A percentile compares a stretch with the other conserved stretches of the same genome.
Evolutionary conservation across 30 jellyfish, hydroid and myxozoan genomes (phyloP).

Genomic region (Turritopsis dohrnii): DNA sequence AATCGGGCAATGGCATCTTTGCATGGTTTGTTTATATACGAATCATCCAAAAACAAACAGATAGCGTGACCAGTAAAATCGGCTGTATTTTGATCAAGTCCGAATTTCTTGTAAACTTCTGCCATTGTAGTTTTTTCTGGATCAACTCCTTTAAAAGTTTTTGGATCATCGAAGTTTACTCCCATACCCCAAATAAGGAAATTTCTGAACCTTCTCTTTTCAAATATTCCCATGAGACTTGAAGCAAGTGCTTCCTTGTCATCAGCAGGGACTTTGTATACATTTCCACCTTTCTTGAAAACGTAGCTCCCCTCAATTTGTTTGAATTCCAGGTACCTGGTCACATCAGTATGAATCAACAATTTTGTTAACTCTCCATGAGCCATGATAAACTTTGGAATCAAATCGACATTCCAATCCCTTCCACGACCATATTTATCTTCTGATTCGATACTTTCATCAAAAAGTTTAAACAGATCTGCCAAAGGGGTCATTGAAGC

Average conservation of each 20-base stretch:
- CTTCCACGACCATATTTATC: conserved; percentile 95
- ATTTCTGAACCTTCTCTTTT: conserved; percentile 79
- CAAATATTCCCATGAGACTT: conserved; percentile 95
- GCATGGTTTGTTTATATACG: conserved; percentile 60
- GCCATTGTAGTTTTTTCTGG: conserved; percentile 77
- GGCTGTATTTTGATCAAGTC: conserved; percentile 89
- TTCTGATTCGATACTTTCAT: conserved; percentile 43
- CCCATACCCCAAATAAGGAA: conserved; percentile 66
- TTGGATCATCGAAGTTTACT: conserved; percentile 51
- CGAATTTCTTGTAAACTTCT: conserved; percentile 86
- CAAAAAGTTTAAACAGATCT: conserved; percentile 79
- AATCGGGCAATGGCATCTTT: conserved; percentile 60
- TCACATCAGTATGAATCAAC: conserved; percentile 89
- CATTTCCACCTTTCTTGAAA: conserved; percentile 66
- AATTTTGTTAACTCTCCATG: conserved; percentile 83
- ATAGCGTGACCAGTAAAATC: conserved; percentile 98
- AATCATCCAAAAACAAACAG: conserved; percentile 69
- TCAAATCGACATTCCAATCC: conserved; percentile 95
- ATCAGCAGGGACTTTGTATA: conserved; percentile 96
- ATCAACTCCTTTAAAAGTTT: conserved; percentile 77
- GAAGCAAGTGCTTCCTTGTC: conserved; percentile 95
- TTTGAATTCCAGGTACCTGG: conserved; percentile 89
- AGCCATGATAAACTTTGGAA: conserved; percentile 98
- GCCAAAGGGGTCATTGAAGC: conserved; percentile 93
- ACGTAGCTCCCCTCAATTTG: conserved; percentile 98